Base-by-base conservation (phyloP, 1,140 invertebrate species). In the Drosophila pandora region DNA sequence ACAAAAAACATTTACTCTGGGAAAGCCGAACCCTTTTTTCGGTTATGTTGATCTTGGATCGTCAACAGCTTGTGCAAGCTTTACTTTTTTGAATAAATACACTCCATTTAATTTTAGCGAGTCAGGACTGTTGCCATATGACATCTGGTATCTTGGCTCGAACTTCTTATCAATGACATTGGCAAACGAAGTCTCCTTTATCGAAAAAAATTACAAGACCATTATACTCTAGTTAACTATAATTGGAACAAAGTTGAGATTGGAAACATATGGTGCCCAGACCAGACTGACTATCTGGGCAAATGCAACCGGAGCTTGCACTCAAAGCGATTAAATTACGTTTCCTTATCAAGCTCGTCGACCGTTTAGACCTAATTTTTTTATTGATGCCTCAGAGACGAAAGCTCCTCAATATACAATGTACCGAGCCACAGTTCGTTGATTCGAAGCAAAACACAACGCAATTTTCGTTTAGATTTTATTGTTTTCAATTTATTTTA, bases 281-380 rank as follows among this genome's bases (percentile, higher is more conserved):
- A 0, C 43, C 17, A 17, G 22, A 28, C 34, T 2, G 34, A 13
- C 47, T 25, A 13, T 34, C 22, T 9, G 30, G 32, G 47, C 52
- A 48, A 69, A 39, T 75, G 71, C 71, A 75, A 43, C 41, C 41
- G 3, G 13, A 23, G 63, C 25, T 65, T 75, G 70, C 60, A 75
- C 60, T 53, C 53, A 5, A 49, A 37, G 25, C 28, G 50, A 41
- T 49, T 63, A 17, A 0, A 30, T 12, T 47, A 21, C n/a, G 17
- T 34, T n/a, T 30, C 48, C 48, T 75, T 75, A 75, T 75, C 72
- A 67, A 54, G 30, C 12, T 17, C 17, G 34, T 32, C 57, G 43
- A 55, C 30, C 70, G 28, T 57, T 74, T 39, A 68, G 76, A 85
- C 76, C 71, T 79, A 83, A 61, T 71, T 79, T 56, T 23, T 34